Evolutionary conservation across 2,797 vertebrate genomes (phyloP).

Genomic region (Cyclopterus lumpus): DNA sequence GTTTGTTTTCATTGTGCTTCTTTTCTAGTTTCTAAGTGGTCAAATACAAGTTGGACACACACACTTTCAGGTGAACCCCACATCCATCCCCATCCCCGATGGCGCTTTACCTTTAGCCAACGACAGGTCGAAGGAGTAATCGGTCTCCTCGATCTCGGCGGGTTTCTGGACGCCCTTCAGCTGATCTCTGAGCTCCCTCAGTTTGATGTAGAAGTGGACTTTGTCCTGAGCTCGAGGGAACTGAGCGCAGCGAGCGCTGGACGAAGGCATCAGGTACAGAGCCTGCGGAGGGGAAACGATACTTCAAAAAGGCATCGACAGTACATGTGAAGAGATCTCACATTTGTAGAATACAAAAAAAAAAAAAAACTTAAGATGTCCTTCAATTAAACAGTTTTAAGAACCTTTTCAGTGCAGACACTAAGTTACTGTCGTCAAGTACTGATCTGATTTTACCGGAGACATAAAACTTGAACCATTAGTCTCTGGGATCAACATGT

Average conservation of each 20-base stretch:
- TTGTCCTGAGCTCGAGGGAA: constrained; percentile 99
- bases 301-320: not conserved
- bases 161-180: constrained; percentile 86
- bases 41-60: not conserved
- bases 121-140: constrained; percentile 90
- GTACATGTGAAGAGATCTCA: not conserved
- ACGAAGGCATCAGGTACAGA: constrained; percentile 97
- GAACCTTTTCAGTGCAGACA: not conserved
- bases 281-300: constrained; percentile 78
- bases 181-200: constrained; percentile 92
- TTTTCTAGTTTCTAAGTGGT: not conserved
- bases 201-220: constrained; percentile 98
- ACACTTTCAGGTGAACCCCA: not conserved
- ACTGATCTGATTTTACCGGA: not conserved
- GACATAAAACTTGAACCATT: too few relatives aligned
- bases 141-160: constrained; percentile 89
- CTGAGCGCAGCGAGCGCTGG: constrained; percentile 97
- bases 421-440: not conserved
- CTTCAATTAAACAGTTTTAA: not conserved
- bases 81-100: not conserved
- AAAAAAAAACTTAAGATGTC: not conserved
- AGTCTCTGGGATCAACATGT: not conserved
- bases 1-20: not conserved
- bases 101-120: constrained; percentile 90
- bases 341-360: not conserved